These are phyloP conservation scores for Ceratosolen solmsi DNA, from an alignment of 1,140 invertebrate species.

Conservation along the genomic window DNA sequence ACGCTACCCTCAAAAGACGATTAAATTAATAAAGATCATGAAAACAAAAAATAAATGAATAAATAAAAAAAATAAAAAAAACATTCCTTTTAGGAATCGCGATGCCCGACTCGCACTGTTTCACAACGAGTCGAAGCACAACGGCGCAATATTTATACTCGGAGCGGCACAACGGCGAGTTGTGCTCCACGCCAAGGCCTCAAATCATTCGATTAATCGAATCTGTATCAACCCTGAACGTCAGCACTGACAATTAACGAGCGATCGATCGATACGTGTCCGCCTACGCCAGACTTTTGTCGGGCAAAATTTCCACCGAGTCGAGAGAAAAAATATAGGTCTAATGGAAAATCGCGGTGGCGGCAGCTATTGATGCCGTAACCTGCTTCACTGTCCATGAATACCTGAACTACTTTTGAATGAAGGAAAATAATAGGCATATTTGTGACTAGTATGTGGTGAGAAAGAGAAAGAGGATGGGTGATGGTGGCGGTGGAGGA, in stretches of 20 bases:
- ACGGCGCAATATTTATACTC: slow-evolving; percentile 17
- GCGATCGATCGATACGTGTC: slow-evolving; percentile 61
- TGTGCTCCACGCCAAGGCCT: slow-evolving; percentile 54
- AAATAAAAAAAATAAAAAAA: too few species aligned
- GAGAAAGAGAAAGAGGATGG: neutral
- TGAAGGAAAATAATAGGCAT: slow-evolving; percentile 26
- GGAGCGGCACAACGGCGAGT: neutral
- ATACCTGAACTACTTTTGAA: slow-evolving; percentile 20
- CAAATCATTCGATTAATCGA: slow-evolving; percentile 61
- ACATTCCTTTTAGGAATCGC: neutral
- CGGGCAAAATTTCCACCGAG: neutral
- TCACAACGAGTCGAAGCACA: slow-evolving; percentile 2
- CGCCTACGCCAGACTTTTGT: slow-evolving; percentile 51
- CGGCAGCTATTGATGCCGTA: neutral
- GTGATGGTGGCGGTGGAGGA: neutral
- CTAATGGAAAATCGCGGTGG: slow-evolving; percentile 17
- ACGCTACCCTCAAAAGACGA: slow-evolving; percentile 20
- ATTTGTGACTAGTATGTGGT: neutral
- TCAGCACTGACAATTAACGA: slow-evolving; percentile 61
- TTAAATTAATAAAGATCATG: slow-evolving; percentile 13
- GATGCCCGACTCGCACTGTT: neutral
- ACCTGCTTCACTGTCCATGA: neutral
- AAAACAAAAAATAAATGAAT: too few species aligned
- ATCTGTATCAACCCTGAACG: slow-evolving; percentile 60
- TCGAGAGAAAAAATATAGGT: slow-evolving; percentile 22